Evolutionary conservation across 1,140 invertebrate genomes (phyloP), one percentile per base, ranked within the genome.

Genomic region (Gonioctena quinquepunctata): DNA sequence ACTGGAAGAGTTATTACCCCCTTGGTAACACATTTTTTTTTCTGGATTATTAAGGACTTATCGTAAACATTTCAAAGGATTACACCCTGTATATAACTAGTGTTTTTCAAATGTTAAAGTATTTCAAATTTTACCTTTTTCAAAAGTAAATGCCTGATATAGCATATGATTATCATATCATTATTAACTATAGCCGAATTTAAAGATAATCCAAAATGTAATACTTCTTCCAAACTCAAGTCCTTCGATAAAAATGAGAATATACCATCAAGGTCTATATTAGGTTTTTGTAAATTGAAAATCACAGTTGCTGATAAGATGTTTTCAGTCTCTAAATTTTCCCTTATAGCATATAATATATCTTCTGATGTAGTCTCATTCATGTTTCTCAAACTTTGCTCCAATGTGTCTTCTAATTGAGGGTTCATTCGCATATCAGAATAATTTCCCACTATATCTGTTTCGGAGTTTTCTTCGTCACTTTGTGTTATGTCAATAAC

Each of bases 71-170:
- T n/a, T n/a, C n/a, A n/a, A n/a, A n/a, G n/a, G n/a, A n/a, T n/a
- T n/a, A n/a, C n/a, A n/a, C n/a, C n/a, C n/a, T n/a, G n/a, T n/a
- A n/a, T n/a, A n/a, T n/a, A n/a, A n/a, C n/a, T n/a, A n/a, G n/a
- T n/a, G n/a, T n/a, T n/a, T n/a, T n/a, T n/a, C n/a, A n/a, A n/a
- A n/a, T n/a, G n/a, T n/a, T n/a, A n/a, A n/a, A n/a, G n/a, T n/a
- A n/a, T n/a, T n/a, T n/a, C n/a, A n/a, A n/a, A n/a, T n/a, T n/a
- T 25, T 66, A 73, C 72, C 60, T 67, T 66, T 56, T 33, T 19
- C 42, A 73, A 42, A 62, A 73, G 48, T 67, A 70, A 68, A 42
- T 28, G 26, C 25, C 48, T 48, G 8, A 73, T 49, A 49, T 62
- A 73, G 22, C 6, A 16, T 48, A 22, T 42, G 22, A 73, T 68